Base-by-base conservation (phyloP, 2,797 vertebrate species). In the Eutrigla gurnardus region DNA sequence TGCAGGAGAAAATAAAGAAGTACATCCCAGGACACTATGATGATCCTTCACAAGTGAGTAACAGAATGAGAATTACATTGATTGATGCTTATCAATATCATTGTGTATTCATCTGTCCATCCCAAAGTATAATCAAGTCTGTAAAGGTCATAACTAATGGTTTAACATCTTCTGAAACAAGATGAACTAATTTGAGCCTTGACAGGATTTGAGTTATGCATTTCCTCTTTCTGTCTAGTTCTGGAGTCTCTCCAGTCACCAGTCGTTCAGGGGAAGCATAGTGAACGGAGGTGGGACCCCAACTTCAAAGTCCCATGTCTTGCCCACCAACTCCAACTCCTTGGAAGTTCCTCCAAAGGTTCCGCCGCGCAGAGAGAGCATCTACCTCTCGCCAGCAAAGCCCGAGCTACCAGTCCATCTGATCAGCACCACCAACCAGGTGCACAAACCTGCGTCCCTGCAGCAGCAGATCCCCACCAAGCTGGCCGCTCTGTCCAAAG, bases 401-500 rank as follows among this genome's bases (percentile, higher is more conserved):
- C 76, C 93, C 0, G 96, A 96, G 9, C 93, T 96, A 69, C 98
- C 97, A 63, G 86, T 96, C n/a, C 96, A 97, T 63, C 94, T 98
- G 79, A 87, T 98, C 81, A 98, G 96, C 39, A 91, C 96, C 67
- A 97, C 97, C 75, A 98, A 97, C 84, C 96, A 98, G 94, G 93
- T 93, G 11, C 92, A 95, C 89, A 96, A 96, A 79, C 93, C 92
- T 5, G 82, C 90, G 0, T 88, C 89, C 0, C 92, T 97, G 58
- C 96, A 97, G 89, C 98, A 99, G 93, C 95, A 97, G 93, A 99
- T 99, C 83, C 98, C 98, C 65, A 96, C 95, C 65, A 98, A 98
- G 84, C 94, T 99, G 84, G 91, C 96, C 0, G 65, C 90, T 13
- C 82, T 86, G 18, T 83, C 77, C 73, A 94, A 91, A 72, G 84